Percentiles rank a stretch among this genome's conserved stretches.
Conservation (phyloP, 1,140 invertebrate species). For the Drosophila ananassae region DNA sequence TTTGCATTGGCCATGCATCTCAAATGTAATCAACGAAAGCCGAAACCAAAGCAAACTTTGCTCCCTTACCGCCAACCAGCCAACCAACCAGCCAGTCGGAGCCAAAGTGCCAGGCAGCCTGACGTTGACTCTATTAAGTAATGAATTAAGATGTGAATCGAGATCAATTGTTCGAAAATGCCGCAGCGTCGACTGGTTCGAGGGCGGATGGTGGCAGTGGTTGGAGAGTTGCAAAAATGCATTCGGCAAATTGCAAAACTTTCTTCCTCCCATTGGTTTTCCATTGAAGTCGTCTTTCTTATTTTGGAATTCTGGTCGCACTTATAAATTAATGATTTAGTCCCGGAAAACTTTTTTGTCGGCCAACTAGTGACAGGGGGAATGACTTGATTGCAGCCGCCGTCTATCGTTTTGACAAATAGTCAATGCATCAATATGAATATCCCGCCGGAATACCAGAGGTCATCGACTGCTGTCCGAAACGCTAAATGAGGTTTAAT, state of each 20-base stretch:
- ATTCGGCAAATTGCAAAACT: conserved; percentile 72
- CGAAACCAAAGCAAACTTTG: conserved; percentile 56
- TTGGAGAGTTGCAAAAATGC: conserved; percentile 39
- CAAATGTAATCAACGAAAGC: conserved; percentile 75
- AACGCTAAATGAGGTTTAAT: conserved; percentile 55
- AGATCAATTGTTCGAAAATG: conserved; percentile 77
- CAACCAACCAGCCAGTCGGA: not conserved
- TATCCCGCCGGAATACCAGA: conserved; percentile 15
- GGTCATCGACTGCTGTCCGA: conserved; percentile 15
- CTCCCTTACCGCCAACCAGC: conserved; percentile 28
- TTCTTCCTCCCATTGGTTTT: conserved; percentile 65
- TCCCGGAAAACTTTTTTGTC: conserved; percentile 43
- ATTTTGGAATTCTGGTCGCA: conserved; percentile 35
- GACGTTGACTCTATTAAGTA: conserved; percentile 67
- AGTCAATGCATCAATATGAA: conserved; percentile 24
- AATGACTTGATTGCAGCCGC: conserved; percentile 5
- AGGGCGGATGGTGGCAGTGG: not conserved
- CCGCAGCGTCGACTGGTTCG: conserved; percentile 30
- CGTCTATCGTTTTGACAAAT: conserved; percentile 23
- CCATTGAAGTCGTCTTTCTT: conserved; percentile 4
- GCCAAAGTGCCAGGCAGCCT: conserved; percentile 19
- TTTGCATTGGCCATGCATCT: conserved; percentile 66
- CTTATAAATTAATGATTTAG: conserved; percentile 71
- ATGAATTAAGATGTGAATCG: conserved; percentile 76
- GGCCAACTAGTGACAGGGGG: conserved; percentile 5